These are phyloP conservation scores for Holacanthus passer DNA, from an alignment of 2,113 vertebrate species.

Conservation along the genomic window DNA sequence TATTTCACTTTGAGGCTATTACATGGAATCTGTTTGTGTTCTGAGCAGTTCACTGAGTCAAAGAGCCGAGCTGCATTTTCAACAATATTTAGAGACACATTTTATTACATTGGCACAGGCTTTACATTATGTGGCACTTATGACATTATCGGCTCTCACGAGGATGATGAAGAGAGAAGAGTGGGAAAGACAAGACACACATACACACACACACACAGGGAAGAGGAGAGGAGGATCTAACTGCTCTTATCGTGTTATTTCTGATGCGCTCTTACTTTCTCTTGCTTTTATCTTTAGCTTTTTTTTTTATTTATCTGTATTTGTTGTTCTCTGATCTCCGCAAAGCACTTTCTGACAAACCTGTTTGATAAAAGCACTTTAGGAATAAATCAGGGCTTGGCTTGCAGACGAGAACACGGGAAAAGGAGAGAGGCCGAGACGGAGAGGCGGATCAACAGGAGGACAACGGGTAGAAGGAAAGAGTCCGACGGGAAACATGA, in stretches of 20 bases:
- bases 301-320: constrained; percentile 55
- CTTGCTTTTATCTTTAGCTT: constrained; percentile 48
- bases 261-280: constrained; percentile 39
- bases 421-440: neutral
- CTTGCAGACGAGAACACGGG: neutral
- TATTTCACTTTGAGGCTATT: neutral
- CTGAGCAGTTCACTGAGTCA: neutral
- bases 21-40: neutral
- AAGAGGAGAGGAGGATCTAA: neutral
- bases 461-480: neutral
- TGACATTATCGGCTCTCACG: neutral
- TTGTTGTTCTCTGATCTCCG: constrained; percentile 59
- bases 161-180: constrained; percentile 3
- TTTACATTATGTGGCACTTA: constrained; percentile 5
- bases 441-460: constrained; percentile 4
- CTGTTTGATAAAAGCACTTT: constrained; percentile 60
- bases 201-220: neutral
- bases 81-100: neutral
- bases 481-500: neutral
- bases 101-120: neutral
- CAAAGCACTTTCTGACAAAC: constrained; percentile 56
- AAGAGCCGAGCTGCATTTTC: neutral
- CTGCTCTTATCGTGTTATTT: constrained; percentile 39
- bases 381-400: constrained; percentile 31
- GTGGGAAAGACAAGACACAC: neutral